A percentile compares a stretch with the other conserved stretches of the same genome.
phyloP scores from a whole-genome alignment of 2,113 vertebrate genomes.

The Hippocampus mohnikei region DNA sequence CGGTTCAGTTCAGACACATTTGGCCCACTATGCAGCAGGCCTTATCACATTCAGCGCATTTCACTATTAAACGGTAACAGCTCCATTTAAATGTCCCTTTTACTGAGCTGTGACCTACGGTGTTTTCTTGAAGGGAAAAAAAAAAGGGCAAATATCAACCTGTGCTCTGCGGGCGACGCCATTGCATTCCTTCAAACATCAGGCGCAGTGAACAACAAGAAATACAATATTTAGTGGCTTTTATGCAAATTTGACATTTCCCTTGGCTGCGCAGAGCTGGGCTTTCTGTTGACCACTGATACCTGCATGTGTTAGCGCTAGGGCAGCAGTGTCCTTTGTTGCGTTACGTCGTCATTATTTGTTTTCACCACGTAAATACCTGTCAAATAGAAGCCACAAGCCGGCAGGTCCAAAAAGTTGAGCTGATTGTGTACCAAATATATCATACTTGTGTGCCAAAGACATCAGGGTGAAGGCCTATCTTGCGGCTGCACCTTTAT shows the following conservation, averaged over 20 bases:
- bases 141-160: conserved; percentile 47
- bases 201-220: conserved; percentile 48
- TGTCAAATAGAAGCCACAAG: conserved; percentile 48
- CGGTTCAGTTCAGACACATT: no score
- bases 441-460: conserved; percentile 24
- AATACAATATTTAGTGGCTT: conserved; percentile 63
- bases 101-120: conserved; percentile 24
- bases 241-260: conserved; percentile 72
- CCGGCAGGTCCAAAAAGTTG: conserved; percentile 32
- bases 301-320: conserved; percentile 51
- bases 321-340: conserved; percentile 46
- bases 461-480: conserved; percentile 20
- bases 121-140: conserved; percentile 34
- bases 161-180: conserved; percentile 27
- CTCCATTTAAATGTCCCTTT: conserved; percentile 30
- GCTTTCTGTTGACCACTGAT: conserved; percentile 58
- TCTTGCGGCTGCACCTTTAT: conserved; percentile 34
- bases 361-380: conserved; percentile 54
- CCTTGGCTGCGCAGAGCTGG: conserved; percentile 34
- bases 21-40: not conserved
- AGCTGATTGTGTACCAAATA: conserved; percentile 24
- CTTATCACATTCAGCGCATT: conserved; percentile 32
- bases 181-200: conserved; percentile 42
- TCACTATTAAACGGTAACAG: conserved; percentile 40
- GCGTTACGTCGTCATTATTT: conserved; percentile 48